Conservation (phyloP, 30 jellyfish, hydroid and myxozoan species). For the Cassiopea andromeda region DNA sequence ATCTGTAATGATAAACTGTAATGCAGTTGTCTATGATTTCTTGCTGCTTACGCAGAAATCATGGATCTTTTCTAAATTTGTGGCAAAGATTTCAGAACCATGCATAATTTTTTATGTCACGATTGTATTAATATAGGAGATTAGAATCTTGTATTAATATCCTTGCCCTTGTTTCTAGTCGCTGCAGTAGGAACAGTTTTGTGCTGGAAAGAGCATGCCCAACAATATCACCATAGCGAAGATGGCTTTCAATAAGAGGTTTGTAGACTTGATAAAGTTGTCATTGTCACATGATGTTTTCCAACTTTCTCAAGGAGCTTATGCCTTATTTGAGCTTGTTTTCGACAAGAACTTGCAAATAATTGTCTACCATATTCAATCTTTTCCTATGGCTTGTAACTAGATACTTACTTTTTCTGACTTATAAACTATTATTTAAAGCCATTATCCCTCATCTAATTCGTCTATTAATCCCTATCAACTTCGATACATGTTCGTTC, state of each 20-base stretch:
- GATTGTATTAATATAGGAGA: background rate
- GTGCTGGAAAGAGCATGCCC: conserved; percentile 18
- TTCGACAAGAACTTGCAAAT: conserved; percentile 33
- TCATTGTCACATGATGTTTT: background rate
- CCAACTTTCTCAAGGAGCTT: background rate
- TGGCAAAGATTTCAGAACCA: conserved; percentile 24
- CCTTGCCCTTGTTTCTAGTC: conserved; percentile 10
- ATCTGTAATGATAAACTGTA: too few relatives aligned
- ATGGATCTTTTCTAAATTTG: conserved; percentile 21
- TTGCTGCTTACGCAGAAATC: conserved; percentile 18
- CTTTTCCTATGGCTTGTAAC: conserved; percentile 25
- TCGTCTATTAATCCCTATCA: conserved; percentile 11
- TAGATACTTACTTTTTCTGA: background rate
- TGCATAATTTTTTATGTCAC: conserved; percentile 4
- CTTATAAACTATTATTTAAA: background rate
- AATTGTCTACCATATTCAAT: conserved; percentile 9
- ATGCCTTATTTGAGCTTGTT: conserved; percentile 3
- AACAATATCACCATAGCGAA: conserved; percentile 27
- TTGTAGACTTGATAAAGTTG: conserved; percentile 35
- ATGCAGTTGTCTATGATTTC: conserved; percentile 22
- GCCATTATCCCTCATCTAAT: too few relatives aligned
- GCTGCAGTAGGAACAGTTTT: conserved; percentile 4
- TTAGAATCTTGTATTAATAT: background rate
- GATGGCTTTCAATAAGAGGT: conserved; percentile 29
- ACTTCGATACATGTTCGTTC: conserved; percentile 1